Evolutionary conservation across 2,113 vertebrate species (phyloP).

Genomic region (Corythornis madagascariensis): DNA sequence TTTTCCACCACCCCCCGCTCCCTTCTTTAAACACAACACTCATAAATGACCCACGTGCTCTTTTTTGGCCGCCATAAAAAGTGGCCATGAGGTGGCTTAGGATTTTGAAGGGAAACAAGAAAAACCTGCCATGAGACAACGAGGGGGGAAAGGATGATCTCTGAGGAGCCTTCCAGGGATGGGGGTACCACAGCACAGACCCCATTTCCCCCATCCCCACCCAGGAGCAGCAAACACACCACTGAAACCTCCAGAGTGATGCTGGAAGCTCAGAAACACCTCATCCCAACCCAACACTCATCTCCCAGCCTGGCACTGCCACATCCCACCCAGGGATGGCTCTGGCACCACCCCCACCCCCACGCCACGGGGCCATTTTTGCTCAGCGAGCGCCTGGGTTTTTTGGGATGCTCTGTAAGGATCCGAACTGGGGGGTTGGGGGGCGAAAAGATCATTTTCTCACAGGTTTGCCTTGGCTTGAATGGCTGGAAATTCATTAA

Average conservation of each 20-base stretch:
- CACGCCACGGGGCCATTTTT: accelerated
- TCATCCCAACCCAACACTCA: neutral
- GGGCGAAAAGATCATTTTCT: neutral
- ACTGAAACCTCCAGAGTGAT: neutral
- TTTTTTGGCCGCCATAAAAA: neutral
- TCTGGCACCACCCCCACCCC: neutral
- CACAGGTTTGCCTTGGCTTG: conserved; percentile 40
- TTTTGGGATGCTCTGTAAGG: neutral
- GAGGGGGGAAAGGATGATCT: neutral
- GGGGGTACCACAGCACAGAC: accelerated
- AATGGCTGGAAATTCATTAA: conserved; percentile 51
- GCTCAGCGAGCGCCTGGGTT: neutral
- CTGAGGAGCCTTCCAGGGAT: neutral
- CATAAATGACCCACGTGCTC: neutral
- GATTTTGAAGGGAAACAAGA: neutral
- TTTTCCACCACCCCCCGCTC: neutral
- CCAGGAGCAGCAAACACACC: accelerated
- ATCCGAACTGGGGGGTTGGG: neutral
- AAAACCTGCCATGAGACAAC: neutral
- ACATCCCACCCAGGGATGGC: neutral
- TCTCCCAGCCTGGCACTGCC: neutral
- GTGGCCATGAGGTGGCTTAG: neutral
- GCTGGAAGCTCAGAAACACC: neutral
- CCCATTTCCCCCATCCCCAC: neutral
- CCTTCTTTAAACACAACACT: neutral